Conservation (phyloP, 2,797 vertebrate species). For the Babyrousa celebensis region DNA sequence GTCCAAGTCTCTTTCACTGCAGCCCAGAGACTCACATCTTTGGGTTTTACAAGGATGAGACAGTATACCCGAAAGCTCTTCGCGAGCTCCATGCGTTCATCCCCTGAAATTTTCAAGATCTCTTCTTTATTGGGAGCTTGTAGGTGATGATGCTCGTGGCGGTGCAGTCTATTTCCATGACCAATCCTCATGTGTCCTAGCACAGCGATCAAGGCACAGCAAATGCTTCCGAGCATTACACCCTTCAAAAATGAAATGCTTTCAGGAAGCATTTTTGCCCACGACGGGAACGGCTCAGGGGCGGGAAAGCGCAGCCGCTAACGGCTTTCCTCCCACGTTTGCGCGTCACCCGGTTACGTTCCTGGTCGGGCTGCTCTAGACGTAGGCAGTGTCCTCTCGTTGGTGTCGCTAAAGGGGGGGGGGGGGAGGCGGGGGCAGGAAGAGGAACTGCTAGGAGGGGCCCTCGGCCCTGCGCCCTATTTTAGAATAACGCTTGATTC, state of each 20-base stretch:
- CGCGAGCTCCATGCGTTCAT: constrained; percentile 92
- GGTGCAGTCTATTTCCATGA: constrained; percentile 85
- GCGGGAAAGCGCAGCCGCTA: constrained; percentile 55
- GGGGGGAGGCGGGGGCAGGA: constrained; percentile 51
- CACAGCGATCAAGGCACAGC: constrained; percentile 95
- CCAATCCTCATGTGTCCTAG: constrained; percentile 93
- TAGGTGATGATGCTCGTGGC: constrained; percentile 96
- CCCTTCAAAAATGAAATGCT: constrained; percentile 96
- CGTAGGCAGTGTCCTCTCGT: constrained; percentile 72
- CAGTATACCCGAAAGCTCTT: constrained; percentile 95
- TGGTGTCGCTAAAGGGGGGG: constrained; percentile 51
- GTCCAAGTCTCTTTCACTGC: constrained; percentile 96
- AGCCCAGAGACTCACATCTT: constrained; percentile 95
- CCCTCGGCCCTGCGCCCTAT: not conserved
- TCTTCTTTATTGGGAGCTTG: constrained; percentile 96
- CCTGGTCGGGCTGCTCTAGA: constrained; percentile 73
- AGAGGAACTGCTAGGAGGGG: not conserved
- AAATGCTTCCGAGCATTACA: constrained; percentile 95
- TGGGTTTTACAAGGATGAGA: constrained; percentile 96
- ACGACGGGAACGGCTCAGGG: constrained; percentile 44
- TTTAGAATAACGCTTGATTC: not conserved
- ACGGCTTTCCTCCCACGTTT: constrained; percentile 53
- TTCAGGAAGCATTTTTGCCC: constrained; percentile 94
- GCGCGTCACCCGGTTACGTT: not conserved
- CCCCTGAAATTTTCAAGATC: constrained; percentile 92